Base-by-base conservation (phyloP, 2,113 vertebrate species). In the Vidua chalybeata region DNA sequence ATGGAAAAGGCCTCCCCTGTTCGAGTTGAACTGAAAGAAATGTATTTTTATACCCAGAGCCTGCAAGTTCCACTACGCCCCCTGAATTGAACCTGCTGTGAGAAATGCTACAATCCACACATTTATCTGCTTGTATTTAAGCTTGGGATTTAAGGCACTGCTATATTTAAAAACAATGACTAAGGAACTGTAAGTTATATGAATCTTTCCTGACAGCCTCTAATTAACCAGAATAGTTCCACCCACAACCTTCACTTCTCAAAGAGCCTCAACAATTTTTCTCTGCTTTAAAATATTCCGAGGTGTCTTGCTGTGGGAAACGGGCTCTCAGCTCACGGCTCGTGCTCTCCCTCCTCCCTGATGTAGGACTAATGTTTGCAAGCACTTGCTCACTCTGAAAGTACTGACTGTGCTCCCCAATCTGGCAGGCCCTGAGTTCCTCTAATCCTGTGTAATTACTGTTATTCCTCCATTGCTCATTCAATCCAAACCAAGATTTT, bases 101-200 rank as follows among this genome's bases (percentile, higher is more conserved):
- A 54, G 91, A 78, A 88, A 86, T 10, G 62, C 80, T 75, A 71
- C 88, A 55, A 96, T 91, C 87, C 96, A 91, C 86, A 72, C 94
- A 69, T 67, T 93, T 76, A 51, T 78, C 92, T 59, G 4, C 90
- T 86, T 79, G 66, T 91, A 35, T 76, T 96, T 49, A 66, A 97
- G 92, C 90, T 23, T 11, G 22, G 84, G 73, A 89, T 92, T 76
- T 75, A 77, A 92, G 92, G 39, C 79, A 24, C 41, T 61, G 94
- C 94, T 97, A 95, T 93, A 95, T 94, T 96, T 96, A 95, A 93
- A 95, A 96, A 93, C 95, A 93, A 93, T 94, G 96, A 97, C 90
- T 97, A 76, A 96, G 95, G 96, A 74, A 76, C 94, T 93, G 94
- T 80, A 97, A 97, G 95, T 87, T 93, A 90, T 45, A 72, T 15